Base-by-base conservation (phyloP, 2,888 invertebrate species). In the Drosophila eohydei region DNA sequence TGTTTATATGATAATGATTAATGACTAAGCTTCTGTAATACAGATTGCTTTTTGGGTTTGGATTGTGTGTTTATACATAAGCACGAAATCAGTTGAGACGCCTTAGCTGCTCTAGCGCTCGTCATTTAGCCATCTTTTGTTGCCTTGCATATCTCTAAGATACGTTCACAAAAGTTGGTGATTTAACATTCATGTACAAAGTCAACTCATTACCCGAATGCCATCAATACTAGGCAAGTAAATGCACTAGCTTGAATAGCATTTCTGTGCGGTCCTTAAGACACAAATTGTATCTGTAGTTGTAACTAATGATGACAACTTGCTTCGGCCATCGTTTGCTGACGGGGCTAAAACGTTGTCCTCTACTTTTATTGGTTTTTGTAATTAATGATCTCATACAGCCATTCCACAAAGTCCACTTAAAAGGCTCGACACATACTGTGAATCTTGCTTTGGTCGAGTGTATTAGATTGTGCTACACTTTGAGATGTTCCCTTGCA, bases 1-100 rank as follows among this genome's bases (percentile, higher is more conserved):
- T 84, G 83, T 88, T 83, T 88, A 89, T 87, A 78, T 80, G 82
- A 87, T 87, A 85, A 80, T 85, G 89, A 85, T 89, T 87, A 87
- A 85, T 85, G 85, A 74, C 75, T 76, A 59, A 52, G 59, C 62
- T 74, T 70, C 63, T 73, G 76, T 76, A 67, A 76, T 67, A 81
- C 67, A 70, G 77, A 85, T 85, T 88, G 73, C 61, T 73, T 79
- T 87, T 50, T 30, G 2, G 8, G 4, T n/a, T 70, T 62, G 43
- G 38, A 68, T 65, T 56, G n/a, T 9, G 3, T 38, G 36, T 50
- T 36, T 14, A 68, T 81, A 66, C 34, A 62, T 48, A 51, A 52
- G 38, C 43, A 59, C 16, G n/a, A 38, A 40, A 46, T 54, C 32
- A 58, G 32, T 40, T 66, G 44, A 56, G 44, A 59, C 26, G 52